phyloP scores from a whole-genome alignment of 37 sponge, comb jelly and placozoan species.

The Petrosia ficiformis region DNA sequence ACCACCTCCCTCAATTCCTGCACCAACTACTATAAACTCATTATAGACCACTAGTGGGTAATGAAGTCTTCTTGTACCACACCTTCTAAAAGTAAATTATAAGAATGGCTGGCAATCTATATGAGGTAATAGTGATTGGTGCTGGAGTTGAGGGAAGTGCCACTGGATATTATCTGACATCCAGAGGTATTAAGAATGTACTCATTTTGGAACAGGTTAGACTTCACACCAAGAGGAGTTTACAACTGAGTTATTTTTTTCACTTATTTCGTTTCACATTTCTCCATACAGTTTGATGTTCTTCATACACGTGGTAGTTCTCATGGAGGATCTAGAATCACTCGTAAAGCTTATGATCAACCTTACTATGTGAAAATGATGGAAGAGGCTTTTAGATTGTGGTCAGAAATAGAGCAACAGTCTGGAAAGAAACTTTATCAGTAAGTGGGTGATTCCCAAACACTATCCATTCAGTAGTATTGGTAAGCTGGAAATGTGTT shows the following conservation, averaged over 20 bases:
- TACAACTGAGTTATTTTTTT: background rate
- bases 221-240: too few relatives aligned
- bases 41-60: too few relatives aligned
- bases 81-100: too few relatives aligned
- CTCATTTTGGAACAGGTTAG: too few relatives aligned
- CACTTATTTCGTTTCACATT: background rate
- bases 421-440: conserved; percentile 44
- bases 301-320: too few relatives aligned
- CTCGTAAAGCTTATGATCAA: conserved; percentile 53
- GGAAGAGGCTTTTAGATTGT: conserved; percentile 71
- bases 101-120: too few relatives aligned
- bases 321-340: conserved; percentile 80
- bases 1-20: conserved; percentile 81
- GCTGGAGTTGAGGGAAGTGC: conserved; percentile 85
- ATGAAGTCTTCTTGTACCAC: too few relatives aligned
- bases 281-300: too few relatives aligned
- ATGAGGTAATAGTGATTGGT: conserved; percentile 76
- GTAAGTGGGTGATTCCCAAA: conserved; percentile 21
- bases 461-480: too few relatives aligned
- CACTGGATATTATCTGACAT: conserved; percentile 65
- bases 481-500: too few relatives aligned
- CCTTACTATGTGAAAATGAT: conserved; percentile 74
- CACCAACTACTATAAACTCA: conserved; percentile 79
- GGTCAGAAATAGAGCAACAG: conserved; percentile 69
- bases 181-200: too few relatives aligned